These are phyloP conservation scores for Phallusia fumigata DNA, from an alignment of 23 tunicate species.

Conservation along the genomic window DNA sequence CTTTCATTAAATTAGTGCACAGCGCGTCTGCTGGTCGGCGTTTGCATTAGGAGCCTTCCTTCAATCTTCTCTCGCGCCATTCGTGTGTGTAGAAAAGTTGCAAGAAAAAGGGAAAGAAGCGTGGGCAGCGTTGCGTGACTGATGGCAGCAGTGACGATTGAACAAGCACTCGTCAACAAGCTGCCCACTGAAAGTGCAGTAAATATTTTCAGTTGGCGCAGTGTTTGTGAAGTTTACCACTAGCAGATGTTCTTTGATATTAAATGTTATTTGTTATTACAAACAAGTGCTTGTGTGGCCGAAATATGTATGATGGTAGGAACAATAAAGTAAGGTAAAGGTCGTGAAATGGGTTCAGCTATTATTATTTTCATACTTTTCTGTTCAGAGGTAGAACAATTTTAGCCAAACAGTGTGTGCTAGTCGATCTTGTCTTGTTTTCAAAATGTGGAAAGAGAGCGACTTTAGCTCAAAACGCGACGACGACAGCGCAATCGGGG, in stretches of 20 bases:
- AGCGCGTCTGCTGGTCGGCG: background rate
- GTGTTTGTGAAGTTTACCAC: background rate
- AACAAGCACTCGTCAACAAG: background rate
- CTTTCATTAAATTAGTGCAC: background rate
- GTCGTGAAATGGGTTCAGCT: too few species aligned
- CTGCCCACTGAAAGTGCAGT: background rate
- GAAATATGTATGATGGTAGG: too few species aligned
- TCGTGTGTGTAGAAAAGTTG: background rate
- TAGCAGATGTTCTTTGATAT: too few species aligned
- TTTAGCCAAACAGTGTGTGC: too few species aligned
- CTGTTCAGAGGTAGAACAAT: too few species aligned
- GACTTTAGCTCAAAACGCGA: conserved; percentile 40
- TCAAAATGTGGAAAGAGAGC: conserved; percentile 49
- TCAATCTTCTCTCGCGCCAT: too few species aligned
- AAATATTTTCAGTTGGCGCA: background rate
- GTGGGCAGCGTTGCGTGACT: background rate
- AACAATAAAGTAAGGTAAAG: too few species aligned
- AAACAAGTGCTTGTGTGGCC: too few species aligned
- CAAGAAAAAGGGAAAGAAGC: conserved; percentile 2
- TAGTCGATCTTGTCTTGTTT: too few species aligned
- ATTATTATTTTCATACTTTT: too few species aligned
- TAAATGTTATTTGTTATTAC: too few species aligned
- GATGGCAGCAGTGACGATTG: background rate
- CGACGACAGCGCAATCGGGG: conserved; percentile 73
- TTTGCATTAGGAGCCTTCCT: background rate